Evolutionary conservation across 1,140 invertebrate species (phyloP), one percentile per base, ranked within the genome.

Genomic region (Alviniconcha marisindica): DNA sequence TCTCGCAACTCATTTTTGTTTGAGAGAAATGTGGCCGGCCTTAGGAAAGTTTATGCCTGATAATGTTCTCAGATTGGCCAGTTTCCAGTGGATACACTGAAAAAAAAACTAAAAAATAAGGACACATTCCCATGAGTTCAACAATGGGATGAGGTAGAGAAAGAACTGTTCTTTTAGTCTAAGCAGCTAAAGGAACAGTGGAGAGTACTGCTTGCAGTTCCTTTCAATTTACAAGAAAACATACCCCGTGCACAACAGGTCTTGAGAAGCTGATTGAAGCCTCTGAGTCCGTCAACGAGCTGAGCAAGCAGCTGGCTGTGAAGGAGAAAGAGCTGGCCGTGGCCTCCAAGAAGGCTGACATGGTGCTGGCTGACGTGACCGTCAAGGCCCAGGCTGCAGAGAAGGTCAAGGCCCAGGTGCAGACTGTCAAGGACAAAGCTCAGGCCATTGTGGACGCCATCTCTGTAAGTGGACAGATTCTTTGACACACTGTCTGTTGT

Each of bases 351-450:
- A 98, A 97, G 92, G 98, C 98, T 12, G 98, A 98, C 92, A 95
- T 95, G 79, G 94, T 94, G 60, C 84, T 94, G 78, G 87, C 89
- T 21, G 91, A 92, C 94, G 98, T 99, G 1, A 97, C 97, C 5
- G 96, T 97, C 89, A 95, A 97, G 90, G 98, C 98, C 33, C 96
- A 96, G 94, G 97, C 98, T 93, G 98, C 98, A 12, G 98, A 99
- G 94, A 96, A 96, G 66, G 97, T 99, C 33, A 98, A 99, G 92
- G 97, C 98, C 93, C 96, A 98, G 94, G 97, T 98, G 28, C 96
- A 97, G 92, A 96, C 96, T 89, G 98, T 98, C 0, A 99, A 99
- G 93, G 97, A 99, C 92, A 98, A 98, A 92, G 98, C 98, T 10
- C 97, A 99, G 93, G 95, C 95, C 36, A 94, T 99, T 73, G 98